A percentile compares a stretch with the other conserved stretches of the same genome.
phyloP scores from a whole-genome alignment of 2,888 invertebrate species.

The Calliphora vomitoria region DNA sequence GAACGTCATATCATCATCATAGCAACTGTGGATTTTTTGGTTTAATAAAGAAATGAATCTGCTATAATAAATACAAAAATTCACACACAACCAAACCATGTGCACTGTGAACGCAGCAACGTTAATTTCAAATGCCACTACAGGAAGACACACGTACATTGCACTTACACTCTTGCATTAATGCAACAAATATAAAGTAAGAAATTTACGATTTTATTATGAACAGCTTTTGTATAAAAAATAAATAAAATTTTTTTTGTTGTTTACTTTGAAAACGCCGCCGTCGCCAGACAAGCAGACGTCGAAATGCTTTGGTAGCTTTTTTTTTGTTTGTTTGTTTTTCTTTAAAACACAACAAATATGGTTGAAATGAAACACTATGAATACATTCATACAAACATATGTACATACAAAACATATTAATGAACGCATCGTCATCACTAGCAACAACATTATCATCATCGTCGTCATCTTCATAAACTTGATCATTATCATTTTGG shows the following conservation, averaged over 20 bases:
- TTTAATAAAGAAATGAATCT: too few relatives aligned
- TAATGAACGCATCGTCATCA: conserved; percentile 16
- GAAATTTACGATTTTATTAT: conserved; percentile 20
- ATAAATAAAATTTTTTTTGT: conserved; percentile 34
- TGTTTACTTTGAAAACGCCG: conserved; percentile 74
- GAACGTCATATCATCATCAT: too few relatives aligned
- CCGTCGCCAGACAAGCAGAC: conserved; percentile 75
- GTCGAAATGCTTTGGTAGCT: conserved; percentile 55
- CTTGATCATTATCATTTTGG: conserved; percentile 1
- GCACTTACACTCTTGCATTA: not conserved
- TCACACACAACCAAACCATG: too few relatives aligned
- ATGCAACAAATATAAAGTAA: conserved; percentile 1
- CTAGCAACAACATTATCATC: conserved; percentile 3
- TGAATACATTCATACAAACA: not conserved
- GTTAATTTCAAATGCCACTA: too few relatives aligned
- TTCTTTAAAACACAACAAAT: conserved; percentile 13
- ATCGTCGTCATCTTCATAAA: not conserved
- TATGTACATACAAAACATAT: not conserved
- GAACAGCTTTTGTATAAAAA: not conserved
- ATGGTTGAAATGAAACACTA: conserved; percentile 21
- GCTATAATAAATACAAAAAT: too few relatives aligned
- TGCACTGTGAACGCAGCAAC: too few relatives aligned
- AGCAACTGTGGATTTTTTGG: too few relatives aligned
- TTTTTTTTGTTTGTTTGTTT: conserved; percentile 31
- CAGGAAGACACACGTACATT: too few relatives aligned